These are phyloP conservation scores for Ptilodon capucinus DNA, from an alignment of 2,888 invertebrate species.

Conservation along the genomic window DNA sequence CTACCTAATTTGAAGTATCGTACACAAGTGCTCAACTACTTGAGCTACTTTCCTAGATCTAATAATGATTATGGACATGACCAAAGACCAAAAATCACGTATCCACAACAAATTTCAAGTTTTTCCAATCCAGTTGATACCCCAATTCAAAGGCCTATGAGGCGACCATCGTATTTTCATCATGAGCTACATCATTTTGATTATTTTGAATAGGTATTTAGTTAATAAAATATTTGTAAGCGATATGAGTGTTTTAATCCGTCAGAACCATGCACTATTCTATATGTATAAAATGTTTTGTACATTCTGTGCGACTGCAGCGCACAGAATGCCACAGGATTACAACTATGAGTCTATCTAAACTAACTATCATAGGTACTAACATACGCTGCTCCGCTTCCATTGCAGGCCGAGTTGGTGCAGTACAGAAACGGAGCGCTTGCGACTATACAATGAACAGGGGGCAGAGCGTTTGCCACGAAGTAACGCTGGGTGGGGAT, in stretches of 20 bases:
- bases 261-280: constrained; percentile 34
- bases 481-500: constrained; percentile 25
- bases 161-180: constrained; percentile 52
- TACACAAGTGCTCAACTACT: background rate
- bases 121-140: constrained; percentile 18
- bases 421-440: constrained; percentile 1
- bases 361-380: background rate
- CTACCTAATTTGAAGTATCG: background rate
- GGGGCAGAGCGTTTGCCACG: constrained; percentile 8
- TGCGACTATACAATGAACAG: constrained; percentile 32
- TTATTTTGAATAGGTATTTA: constrained; percentile 40
- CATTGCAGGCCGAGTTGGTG: constrained; percentile 28
- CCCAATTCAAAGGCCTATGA: constrained; percentile 5
- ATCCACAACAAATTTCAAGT: constrained; percentile 28
- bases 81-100: constrained; percentile 8
- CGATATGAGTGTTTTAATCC: constrained; percentile 34
- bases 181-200: constrained; percentile 53
- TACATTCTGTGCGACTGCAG: constrained; percentile 38
- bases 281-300: background rate
- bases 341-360: constrained; percentile 27
- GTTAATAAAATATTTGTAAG: constrained; percentile 1
- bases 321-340: constrained; percentile 41
- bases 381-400: constrained; percentile 7
- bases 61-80: constrained; percentile 32
- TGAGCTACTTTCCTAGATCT: constrained; percentile 29